phyloP scores from a whole-genome alignment of 2,113 vertebrate genomes.

The Caranx melampygus region DNA sequence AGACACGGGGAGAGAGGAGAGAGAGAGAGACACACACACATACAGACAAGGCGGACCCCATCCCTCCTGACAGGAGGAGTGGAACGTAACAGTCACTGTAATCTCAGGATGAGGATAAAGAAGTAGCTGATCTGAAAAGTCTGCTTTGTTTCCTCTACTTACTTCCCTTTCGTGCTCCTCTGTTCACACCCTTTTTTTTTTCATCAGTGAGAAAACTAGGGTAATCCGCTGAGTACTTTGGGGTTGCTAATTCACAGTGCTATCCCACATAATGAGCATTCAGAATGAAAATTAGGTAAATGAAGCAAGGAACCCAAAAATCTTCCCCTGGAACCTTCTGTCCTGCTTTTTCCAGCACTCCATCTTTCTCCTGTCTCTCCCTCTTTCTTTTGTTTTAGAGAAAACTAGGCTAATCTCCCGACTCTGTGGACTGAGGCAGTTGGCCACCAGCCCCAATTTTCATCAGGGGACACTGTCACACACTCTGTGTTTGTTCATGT shows the following conservation, averaged over 20 bases:
- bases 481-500: background rate
- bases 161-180: background rate
- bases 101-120: background rate
- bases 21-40: too few relatives aligned
- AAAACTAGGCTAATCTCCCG: slow-evolving; percentile 61
- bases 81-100: background rate
- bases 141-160: background rate
- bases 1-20: too few relatives aligned
- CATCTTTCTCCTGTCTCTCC: slow-evolving; percentile 13
- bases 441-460: slow-evolving; percentile 30
- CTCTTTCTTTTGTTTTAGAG: slow-evolving; percentile 37
- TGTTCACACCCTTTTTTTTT: background rate
- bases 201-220: slow-evolving; percentile 16
- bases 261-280: slow-evolving; percentile 15
- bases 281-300: slow-evolving; percentile 37
- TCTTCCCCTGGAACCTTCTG: slow-evolving; percentile 1
- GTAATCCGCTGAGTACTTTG: slow-evolving; percentile 23
- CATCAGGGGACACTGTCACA: slow-evolving; percentile 35
- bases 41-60: too few relatives aligned
- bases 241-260: slow-evolving; percentile 24
- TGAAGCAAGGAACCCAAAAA: slow-evolving; percentile 23
- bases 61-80: too few relatives aligned
- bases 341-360: slow-evolving; percentile 8
- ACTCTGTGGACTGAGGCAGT: slow-evolving; percentile 36
- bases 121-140: slow-evolving; percentile 1